Conservation (phyloP, 2,888 invertebrate species). For the Opisthograptis luteolata region DNA sequence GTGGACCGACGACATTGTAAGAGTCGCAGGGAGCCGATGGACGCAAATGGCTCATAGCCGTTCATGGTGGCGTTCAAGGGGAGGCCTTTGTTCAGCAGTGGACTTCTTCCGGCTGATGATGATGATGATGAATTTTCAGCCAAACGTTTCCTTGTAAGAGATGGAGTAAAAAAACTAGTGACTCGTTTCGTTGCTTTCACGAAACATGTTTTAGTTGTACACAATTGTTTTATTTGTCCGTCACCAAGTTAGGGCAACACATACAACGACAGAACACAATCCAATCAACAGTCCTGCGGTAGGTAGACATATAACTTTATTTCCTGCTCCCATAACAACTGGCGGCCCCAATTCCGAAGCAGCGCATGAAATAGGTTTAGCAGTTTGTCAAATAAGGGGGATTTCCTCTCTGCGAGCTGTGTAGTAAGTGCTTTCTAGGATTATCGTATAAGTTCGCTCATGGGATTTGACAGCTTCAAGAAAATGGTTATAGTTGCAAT, state of each 20-base stretch:
- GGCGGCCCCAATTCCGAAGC: slow-evolving; percentile 30
- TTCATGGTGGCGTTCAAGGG: too few species aligned
- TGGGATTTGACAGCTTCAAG: background rate
- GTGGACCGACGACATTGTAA: too few species aligned
- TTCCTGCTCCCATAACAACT: slow-evolving; percentile 36
- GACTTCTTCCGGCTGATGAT: too few species aligned
- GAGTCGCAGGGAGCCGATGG: too few species aligned
- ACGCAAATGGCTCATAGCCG: too few species aligned
- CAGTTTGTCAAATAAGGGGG: slow-evolving; percentile 29
- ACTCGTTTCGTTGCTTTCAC: too few species aligned
- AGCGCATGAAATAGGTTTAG: slow-evolving; percentile 32
- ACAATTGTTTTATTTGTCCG: background rate
- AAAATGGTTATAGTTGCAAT: background rate
- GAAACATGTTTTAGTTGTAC: too few species aligned
- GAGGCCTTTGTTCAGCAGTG: too few species aligned
- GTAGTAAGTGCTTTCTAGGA: slow-evolving; percentile 10
- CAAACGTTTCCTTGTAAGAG: too few species aligned
- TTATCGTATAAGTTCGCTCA: slow-evolving; percentile 13
- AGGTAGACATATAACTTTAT: slow-evolving; percentile 40
- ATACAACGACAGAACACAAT: slow-evolving; percentile 27
- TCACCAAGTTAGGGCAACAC: background rate
- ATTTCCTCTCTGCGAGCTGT: slow-evolving; percentile 12
- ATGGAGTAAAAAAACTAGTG: too few species aligned
- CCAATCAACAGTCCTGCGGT: slow-evolving; percentile 36
- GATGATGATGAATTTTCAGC: too few species aligned